A percentile compares a stretch with the other conserved stretches of the same genome.
Evolutionary conservation across 2,797 vertebrate genomes (phyloP).

Genomic region (Manis crassicaudata): DNA sequence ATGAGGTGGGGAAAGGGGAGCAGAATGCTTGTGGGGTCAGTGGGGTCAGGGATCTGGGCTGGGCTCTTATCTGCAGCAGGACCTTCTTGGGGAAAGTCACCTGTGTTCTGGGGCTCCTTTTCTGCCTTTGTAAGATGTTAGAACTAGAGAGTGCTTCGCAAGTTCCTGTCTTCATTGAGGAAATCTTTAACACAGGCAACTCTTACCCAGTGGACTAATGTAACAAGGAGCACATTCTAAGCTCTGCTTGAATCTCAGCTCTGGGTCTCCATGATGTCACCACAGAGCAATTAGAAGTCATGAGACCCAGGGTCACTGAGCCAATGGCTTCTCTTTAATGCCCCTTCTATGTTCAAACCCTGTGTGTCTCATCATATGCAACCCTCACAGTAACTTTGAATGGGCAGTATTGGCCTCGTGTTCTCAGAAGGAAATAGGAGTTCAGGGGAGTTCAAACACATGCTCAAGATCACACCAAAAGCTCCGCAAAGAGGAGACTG

Average conservation of each 20-base stretch:
- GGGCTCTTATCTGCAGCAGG: background rate
- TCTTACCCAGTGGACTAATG: background rate
- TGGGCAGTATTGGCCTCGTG: accelerated
- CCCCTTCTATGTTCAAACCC: background rate
- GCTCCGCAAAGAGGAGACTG: background rate
- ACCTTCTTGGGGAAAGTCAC: background rate
- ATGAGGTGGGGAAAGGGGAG: accelerated
- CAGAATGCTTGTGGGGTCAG: no score
- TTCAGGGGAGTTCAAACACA: background rate
- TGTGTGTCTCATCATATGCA: accelerated
- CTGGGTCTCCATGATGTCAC: background rate
- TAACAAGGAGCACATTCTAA: background rate
- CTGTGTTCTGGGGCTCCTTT: background rate
- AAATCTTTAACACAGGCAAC: background rate
- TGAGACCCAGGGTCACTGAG: background rate
- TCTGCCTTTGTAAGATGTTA: background rate
- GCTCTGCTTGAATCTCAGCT: background rate
- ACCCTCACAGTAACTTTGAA: accelerated
- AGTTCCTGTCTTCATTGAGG: background rate
- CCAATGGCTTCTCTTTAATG: background rate
- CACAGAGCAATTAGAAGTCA: background rate
- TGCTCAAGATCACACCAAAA: background rate
- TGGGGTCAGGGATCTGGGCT: background rate
- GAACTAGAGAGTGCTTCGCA: no score
- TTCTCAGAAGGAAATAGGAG: background rate